Percentiles rank a stretch among this genome's conserved stretches.
Conservation (phyloP, 2,113 vertebrate genomes). For the Coryphaenoides rupestris region DNA sequence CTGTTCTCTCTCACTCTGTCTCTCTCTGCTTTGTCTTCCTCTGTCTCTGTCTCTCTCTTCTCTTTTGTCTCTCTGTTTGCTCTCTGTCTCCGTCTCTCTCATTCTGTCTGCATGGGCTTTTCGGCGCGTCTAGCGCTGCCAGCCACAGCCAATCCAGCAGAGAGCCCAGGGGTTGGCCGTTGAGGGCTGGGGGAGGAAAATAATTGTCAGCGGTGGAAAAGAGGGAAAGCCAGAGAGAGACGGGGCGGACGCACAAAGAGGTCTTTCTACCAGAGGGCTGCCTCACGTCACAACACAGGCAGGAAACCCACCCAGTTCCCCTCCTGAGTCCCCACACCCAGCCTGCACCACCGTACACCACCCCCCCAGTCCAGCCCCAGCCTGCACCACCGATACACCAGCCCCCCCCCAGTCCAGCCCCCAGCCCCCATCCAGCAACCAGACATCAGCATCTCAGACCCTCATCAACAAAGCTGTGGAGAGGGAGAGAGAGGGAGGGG, state of each 20-base stretch:
- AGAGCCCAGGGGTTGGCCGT: constrained; percentile 13
- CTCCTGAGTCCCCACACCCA: constrained; percentile 1
- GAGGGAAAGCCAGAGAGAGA: constrained; percentile 23
- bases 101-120: constrained; percentile 32
- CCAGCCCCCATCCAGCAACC: too few relatives aligned
- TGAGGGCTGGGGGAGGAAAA: constrained; percentile 48
- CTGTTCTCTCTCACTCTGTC: background rate
- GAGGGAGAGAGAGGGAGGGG: background rate
- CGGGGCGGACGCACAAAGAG: constrained; percentile 54
- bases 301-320: constrained; percentile 44
- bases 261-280: constrained; percentile 50
- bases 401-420: background rate
- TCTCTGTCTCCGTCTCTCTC: background rate
- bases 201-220: constrained; percentile 52
- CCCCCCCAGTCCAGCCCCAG: background rate
- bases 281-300: constrained; percentile 61
- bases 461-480: constrained; percentile 12
- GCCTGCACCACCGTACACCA: constrained; percentile 41
- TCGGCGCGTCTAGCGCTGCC: constrained; percentile 19
- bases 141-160: constrained; percentile 45
- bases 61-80: too few relatives aligned
- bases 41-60: background rate
- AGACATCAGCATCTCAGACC: too few relatives aligned
- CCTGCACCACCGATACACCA: constrained; percentile 41
- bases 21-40: background rate